Percentiles rank a stretch among this genome's conserved stretches.
phyloP scores from a whole-genome alignment of 2,888 invertebrate genomes.

The Cheilosia variabilis region DNA sequence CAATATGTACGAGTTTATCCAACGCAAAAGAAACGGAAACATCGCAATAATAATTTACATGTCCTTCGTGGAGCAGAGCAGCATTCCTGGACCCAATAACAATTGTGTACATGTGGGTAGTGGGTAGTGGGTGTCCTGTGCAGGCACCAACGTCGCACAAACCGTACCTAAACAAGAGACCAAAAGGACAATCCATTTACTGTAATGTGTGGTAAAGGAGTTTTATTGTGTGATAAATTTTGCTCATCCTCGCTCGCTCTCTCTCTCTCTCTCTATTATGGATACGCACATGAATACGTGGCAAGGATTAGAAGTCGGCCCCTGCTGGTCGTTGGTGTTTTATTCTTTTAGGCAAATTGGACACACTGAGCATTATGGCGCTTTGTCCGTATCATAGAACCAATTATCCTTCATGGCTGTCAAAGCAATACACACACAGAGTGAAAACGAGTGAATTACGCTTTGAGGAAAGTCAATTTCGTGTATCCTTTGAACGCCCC shows the following conservation, averaged over 20 bases:
- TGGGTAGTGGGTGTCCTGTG: slow-evolving; percentile 20
- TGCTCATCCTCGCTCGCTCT: slow-evolving; percentile 30
- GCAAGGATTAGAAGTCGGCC: slow-evolving; percentile 69
- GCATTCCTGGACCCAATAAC: slow-evolving; percentile 20
- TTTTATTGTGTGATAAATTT: slow-evolving; percentile 75
- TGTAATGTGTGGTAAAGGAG: slow-evolving; percentile 75
- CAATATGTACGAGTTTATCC: background rate
- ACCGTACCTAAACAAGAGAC: slow-evolving; percentile 43
- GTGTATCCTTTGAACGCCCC: slow-evolving; percentile 44
- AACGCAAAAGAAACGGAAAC: slow-evolving; percentile 68
- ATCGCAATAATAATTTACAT: slow-evolving; percentile 75
- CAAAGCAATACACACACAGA: slow-evolving; percentile 31
- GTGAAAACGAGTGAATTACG: background rate
- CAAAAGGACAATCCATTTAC: slow-evolving; percentile 74
- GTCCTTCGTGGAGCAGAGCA: slow-evolving; percentile 55
- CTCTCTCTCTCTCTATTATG: slow-evolving; percentile 26
- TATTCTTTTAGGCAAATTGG: slow-evolving; percentile 70
- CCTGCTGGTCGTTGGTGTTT: slow-evolving; percentile 39
- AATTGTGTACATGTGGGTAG: slow-evolving; percentile 8
- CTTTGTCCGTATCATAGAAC: slow-evolving; percentile 58
- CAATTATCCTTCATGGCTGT: slow-evolving; percentile 71
- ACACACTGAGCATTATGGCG: slow-evolving; percentile 64
- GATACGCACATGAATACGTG: slow-evolving; percentile 67
- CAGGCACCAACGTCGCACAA: slow-evolving; percentile 48
- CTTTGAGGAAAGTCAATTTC: slow-evolving; percentile 40